Evolutionary conservation across 2,113 vertebrate genomes (phyloP).

Genomic region (Vicugna pacos): DNA sequence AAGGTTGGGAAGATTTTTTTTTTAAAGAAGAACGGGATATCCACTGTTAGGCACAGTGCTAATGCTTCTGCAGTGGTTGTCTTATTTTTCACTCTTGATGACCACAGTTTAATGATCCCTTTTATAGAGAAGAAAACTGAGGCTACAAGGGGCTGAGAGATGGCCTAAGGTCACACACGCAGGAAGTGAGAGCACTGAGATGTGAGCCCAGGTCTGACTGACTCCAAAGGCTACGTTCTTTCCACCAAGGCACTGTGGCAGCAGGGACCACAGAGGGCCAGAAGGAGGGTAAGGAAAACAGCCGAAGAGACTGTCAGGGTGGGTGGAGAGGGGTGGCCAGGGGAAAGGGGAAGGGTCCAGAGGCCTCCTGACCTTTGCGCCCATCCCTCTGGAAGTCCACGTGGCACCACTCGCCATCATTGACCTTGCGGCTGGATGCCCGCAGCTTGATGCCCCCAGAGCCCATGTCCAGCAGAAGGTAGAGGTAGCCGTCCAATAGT

Average conservation of each 20-base stretch:
- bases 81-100: not conserved
- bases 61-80: not conserved
- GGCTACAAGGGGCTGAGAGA: not conserved
- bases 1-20: not conserved
- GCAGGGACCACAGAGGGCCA: not conserved
- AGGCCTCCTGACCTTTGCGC: conserved; percentile 89
- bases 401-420: conserved; percentile 96
- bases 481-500: conserved; percentile 94
- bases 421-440: conserved; percentile 92
- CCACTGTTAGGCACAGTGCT: not conserved
- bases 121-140: not conserved
- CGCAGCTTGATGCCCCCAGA: conserved; percentile 94
- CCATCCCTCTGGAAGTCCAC: conserved; percentile 96
- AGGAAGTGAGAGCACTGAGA: not conserved
- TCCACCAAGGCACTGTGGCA: not conserved
- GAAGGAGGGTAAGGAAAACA: not conserved
- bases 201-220: not conserved
- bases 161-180: not conserved
- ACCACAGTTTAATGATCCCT: not conserved
- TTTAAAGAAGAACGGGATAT: not conserved
- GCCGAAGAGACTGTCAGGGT: not conserved
- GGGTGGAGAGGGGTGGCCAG: not conserved
- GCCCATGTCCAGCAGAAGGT: conserved; percentile 96
- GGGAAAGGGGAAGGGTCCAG: not conserved
- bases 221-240: not conserved